Base-by-base conservation (phyloP, 2,113 vertebrate genomes). In the Plecturocebus donacophilus region DNA sequence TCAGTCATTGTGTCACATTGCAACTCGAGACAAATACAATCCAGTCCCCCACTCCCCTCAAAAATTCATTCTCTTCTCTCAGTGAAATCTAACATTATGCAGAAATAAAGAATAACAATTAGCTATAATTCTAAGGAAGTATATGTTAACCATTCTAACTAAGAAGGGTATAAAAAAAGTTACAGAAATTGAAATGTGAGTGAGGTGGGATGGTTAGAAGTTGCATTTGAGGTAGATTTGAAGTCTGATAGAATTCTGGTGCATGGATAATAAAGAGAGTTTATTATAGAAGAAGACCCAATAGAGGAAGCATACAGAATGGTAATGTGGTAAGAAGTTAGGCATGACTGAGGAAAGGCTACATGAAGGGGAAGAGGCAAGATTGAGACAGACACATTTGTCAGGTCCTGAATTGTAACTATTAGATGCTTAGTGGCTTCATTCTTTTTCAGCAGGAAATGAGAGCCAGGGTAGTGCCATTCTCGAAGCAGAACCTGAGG, bases 21-120 rank as follows among this genome's bases (percentile, higher is more conserved):
- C 19, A 66, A 30, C 52, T 71, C 71, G 91, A 64, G 20, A 49
- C 47, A 70, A 94, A 84, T 84, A 32, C 94, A 92, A 92, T 45
- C 20, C 75, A 88, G 45, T 83, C 32, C 1, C 66, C 32, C 32
- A n/a, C 32, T 8, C 30, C 32, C 32, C 32, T 68, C 9, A 61
- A 54, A 45, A 47, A 68, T 42, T 25, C 1, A 84, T 58, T 35
- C 25, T 73, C 2, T 68, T 4, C 58, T 61, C 66, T 84, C 64
- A 81, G 6, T 71, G 35, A 94, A 91, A 95, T 85, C 84, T 90
- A 92, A 40, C 66, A 82, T 45, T 52, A 54, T 82, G 30, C 30
- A 95, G 30, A 96, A 85, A 95, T 47, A 45, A 93, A 89, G 58
- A 93, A 94, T 86, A 54, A 75, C 6, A 56, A 77, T 49, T 8